Evolutionary conservation across 2,797 vertebrate genomes (phyloP), one percentile per base, ranked within the genome.

Genomic region (Chelmon rostratus): DNA sequence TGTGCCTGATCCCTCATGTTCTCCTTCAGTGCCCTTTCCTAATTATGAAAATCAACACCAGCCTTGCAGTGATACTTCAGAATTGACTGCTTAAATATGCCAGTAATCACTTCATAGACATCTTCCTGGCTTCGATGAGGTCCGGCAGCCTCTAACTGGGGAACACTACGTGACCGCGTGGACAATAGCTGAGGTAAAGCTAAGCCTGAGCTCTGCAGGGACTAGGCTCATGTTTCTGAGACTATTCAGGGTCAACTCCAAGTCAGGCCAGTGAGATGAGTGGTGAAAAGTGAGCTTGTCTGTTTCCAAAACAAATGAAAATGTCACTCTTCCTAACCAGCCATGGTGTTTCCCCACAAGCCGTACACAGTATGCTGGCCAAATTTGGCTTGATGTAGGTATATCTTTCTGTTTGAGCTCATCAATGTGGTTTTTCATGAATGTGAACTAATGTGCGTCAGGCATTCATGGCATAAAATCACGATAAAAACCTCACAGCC

Each of bases 151-250:
- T 82, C 72, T 79, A 68, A 84, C 70, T 52, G 63, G 44, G 64
- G 72, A 77, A 64, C 57, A 53, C 53, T 25, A 76, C 3, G 64
- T 85, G 72, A 78, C 62, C 64, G 52, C 31, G 64, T 49, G 68
- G 73, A 86, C 78, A 87, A 88, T 76, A 85, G 64, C 68, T 69
- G 81, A 81, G 76, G 68, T 83, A 69, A 83, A 84, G 69, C 83
- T 88, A 89, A 90, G 85, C 84, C 87, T 18, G 68, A 76, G 77
- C 85, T 90, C 76, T 81, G 78, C 54, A 15, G 77, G 79, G 86
- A 89, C 90, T 65, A 53, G 79, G 84, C 79, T 93, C 89, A 82
- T 83, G 90, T 95, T 95, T 91, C 92, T 84, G 73, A 75, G 81
- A 88, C 91, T 91, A 92, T 94, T 93, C 86, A 57, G 80, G 85